Base-by-base conservation (phyloP, 2,888 invertebrate genomes). In the Megastigmus dorsalis region DNA sequence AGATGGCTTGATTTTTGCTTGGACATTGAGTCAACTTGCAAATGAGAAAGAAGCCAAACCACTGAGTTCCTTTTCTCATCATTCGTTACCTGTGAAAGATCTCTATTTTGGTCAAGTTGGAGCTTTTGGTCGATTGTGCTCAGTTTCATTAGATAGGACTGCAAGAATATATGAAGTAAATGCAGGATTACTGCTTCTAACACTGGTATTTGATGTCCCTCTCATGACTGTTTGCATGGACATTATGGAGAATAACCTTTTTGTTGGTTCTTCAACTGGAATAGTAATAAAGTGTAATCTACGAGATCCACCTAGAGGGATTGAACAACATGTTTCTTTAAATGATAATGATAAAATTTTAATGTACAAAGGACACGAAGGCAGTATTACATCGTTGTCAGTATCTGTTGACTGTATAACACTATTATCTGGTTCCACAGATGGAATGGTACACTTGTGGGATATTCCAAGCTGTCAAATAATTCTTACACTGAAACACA, bases 1-100 rank as follows among this genome's bases (percentile, higher is more conserved):
- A 80, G 97, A 97, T 89, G 96, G 96, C 4, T 91, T 94, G 82
- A 92, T 97, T 0, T 91, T 95, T 79, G 92, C 94, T 0, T 98
- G 97, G 95, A 91, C 92, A 30, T 84, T 95, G 26, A 90, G 91
- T 0, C 90, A 90, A 55, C 89, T 94, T 0, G 88, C 79, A 0
- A 84, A 81, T 63, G 77, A 80, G 3, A 55, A 62, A 60, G 70
- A 84, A n/a, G 88, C 89, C 4, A 89, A 89, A 66, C 90, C 91
- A n/a, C 83, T 92, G 0, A 92, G 93, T 79, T 91, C 92, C 10
- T 95, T 95, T 87, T 92, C 93, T 28, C 93, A 95, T 84, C 97
- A 97, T 87, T 93, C 94, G 0, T 86, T 95, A 70, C 92, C 95
- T 0, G 92, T 98, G 0, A 93, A 93, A 15, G 96, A 95, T 86